These are phyloP conservation scores for Brachyrhaphis roseni DNA, from an alignment of 2,797 vertebrate genomes.

Conservation along the genomic window DNA sequence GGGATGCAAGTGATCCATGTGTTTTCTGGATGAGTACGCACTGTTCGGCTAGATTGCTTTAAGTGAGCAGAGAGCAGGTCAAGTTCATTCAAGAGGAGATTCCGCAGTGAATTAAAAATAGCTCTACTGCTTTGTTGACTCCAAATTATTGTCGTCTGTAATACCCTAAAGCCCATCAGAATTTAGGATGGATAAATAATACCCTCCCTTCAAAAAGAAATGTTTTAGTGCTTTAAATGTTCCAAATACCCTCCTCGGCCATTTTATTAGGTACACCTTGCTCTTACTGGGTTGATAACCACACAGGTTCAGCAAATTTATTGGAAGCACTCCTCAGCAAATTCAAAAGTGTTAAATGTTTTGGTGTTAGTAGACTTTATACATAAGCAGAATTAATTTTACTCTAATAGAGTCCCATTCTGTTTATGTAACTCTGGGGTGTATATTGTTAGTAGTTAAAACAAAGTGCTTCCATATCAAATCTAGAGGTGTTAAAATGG, in stretches of 20 bases:
- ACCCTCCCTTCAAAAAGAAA: not conserved
- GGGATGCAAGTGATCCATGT: not conserved
- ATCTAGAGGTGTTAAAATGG: no score
- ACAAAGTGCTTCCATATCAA: no score
- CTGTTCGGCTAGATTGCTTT: not conserved
- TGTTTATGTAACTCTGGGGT: no score
- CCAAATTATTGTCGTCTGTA: not conserved
- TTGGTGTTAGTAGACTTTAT: no score
- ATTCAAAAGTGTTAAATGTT: no score
- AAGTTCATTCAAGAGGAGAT: not conserved
- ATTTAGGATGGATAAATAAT: not conserved
- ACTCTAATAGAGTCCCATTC: no score
- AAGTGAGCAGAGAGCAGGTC: not conserved
- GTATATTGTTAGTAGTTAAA: no score
- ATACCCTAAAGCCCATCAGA: not conserved
- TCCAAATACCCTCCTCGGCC: not conserved
- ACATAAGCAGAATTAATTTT: no score
- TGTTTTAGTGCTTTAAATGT: not conserved
- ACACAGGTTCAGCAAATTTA: not conserved
- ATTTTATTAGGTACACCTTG: no score
- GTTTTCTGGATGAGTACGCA: not conserved
- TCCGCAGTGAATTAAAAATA: not conserved
- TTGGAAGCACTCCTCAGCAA: not conserved
- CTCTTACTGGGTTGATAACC: not conserved
- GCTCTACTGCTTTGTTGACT: not conserved